phyloP scores from a whole-genome alignment of 2,113 vertebrate species.

The Cryptomyrus ogoouensis region DNA sequence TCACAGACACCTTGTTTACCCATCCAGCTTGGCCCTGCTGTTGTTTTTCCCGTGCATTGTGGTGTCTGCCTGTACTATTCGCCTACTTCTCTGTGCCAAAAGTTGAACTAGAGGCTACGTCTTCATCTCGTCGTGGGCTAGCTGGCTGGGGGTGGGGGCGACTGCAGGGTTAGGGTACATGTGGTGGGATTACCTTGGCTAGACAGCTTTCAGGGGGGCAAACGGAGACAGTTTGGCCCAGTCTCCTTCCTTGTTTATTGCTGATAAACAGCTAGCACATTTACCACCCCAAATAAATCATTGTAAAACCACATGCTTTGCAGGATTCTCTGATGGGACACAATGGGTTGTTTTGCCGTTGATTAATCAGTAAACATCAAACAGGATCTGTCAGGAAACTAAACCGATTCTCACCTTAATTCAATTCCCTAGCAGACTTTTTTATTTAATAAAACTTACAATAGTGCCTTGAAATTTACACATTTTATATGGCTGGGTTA shows the following conservation, averaged over 20 bases:
- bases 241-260: background rate
- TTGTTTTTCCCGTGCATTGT: background rate
- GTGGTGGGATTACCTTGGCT: background rate
- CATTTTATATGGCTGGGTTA: background rate
- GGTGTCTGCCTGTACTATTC: background rate
- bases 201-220: background rate
- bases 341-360: background rate
- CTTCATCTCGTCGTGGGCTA: background rate
- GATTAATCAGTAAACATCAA: conserved; percentile 6
- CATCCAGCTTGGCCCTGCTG: background rate
- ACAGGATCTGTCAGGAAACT: background rate
- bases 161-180: background rate
- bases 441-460: background rate
- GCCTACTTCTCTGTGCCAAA: background rate
- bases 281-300: background rate
- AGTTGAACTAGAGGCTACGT: background rate
- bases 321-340: background rate
- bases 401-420: background rate
- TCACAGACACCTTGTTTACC: background rate
- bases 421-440: background rate
- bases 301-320: background rate
- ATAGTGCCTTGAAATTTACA: background rate
- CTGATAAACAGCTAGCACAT: background rate
- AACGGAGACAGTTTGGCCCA: background rate
- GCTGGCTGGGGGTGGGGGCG: background rate